These are phyloP conservation scores for Tenthredo distinguenda DNA, from an alignment of 2,888 invertebrate genomes.

Conservation along the genomic window DNA sequence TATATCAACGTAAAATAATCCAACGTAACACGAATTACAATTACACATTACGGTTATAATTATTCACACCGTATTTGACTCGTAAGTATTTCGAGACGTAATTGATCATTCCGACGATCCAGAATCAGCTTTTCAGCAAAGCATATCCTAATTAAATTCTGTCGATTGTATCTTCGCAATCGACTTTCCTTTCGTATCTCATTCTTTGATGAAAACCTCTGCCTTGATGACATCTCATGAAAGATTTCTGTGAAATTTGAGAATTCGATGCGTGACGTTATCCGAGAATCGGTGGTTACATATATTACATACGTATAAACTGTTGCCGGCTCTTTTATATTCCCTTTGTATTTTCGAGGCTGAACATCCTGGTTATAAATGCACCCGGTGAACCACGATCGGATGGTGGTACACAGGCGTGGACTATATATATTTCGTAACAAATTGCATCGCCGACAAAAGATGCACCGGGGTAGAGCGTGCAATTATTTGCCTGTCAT, in stretches of 20 bases:
- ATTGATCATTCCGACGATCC: background rate
- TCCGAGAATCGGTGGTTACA: background rate
- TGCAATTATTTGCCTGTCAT: slow-evolving; percentile 48
- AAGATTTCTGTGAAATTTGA: background rate
- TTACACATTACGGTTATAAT: too few species aligned
- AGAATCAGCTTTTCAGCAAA: background rate
- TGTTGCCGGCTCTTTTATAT: slow-evolving; percentile 20
- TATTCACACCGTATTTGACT: too few species aligned
- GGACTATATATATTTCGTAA: slow-evolving; percentile 30
- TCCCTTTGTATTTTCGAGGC: background rate
- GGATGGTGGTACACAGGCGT: background rate
- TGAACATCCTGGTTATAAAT: slow-evolving; percentile 41
- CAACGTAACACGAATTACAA: too few species aligned
- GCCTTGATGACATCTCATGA: background rate
- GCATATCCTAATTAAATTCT: background rate
- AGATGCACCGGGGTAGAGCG: slow-evolving; percentile 43
- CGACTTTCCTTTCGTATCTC: background rate
- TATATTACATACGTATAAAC: background rate
- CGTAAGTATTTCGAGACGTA: background rate
- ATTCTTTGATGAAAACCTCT: background rate
- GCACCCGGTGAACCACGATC: slow-evolving; percentile 24
- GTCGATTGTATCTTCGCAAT: background rate
- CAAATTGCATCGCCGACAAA: slow-evolving; percentile 45
- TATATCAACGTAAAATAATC: background rate
- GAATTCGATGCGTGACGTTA: background rate